These are phyloP conservation scores for Furcula furcula DNA, from an alignment of 2,888 invertebrate species.

Conservation along the genomic window DNA sequence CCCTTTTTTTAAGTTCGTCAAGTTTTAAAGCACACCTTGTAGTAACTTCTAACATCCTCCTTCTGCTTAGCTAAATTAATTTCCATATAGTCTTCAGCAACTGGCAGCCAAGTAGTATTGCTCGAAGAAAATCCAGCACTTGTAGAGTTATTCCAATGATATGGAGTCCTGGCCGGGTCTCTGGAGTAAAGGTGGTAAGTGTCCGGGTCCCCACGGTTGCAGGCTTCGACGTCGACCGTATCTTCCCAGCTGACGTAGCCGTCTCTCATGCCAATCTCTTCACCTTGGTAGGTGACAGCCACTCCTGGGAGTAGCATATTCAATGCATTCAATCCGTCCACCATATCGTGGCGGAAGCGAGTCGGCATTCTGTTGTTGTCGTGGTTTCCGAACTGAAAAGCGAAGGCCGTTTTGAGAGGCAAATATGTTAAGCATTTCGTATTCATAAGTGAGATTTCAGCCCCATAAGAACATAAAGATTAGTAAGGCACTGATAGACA, in stretches of 20 bases:
- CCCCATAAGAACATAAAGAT: too few relatives aligned
- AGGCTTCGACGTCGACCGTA: constrained; percentile 81
- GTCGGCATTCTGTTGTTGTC: constrained; percentile 84
- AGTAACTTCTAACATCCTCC: constrained; percentile 71
- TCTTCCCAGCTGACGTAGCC: constrained; percentile 80
- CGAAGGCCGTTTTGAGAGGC: too few relatives aligned
- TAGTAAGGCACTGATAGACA: too few relatives aligned
- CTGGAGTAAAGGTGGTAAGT: constrained; percentile 77
- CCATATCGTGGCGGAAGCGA: constrained; percentile 83
- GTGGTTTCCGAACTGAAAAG: constrained; percentile 86
- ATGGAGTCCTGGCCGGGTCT: constrained; percentile 85
- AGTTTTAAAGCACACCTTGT: constrained; percentile 59
- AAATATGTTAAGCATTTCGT: too few relatives aligned
- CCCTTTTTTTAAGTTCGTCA: too few relatives aligned
- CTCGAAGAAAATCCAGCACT: constrained; percentile 84
- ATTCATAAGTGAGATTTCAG: too few relatives aligned
- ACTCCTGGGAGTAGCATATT: constrained; percentile 88
- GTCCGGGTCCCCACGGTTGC: constrained; percentile 74
- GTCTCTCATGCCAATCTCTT: constrained; percentile 88
- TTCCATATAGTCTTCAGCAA: constrained; percentile 81
- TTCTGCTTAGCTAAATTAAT: constrained; percentile 83
- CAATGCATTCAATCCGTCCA: constrained; percentile 86
- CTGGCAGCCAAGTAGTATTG: constrained; percentile 84
- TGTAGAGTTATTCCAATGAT: constrained; percentile 82
- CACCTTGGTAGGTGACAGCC: constrained; percentile 91